Base-by-base conservation (phyloP, 2,113 vertebrate genomes). In the Zosterops japonicus region DNA sequence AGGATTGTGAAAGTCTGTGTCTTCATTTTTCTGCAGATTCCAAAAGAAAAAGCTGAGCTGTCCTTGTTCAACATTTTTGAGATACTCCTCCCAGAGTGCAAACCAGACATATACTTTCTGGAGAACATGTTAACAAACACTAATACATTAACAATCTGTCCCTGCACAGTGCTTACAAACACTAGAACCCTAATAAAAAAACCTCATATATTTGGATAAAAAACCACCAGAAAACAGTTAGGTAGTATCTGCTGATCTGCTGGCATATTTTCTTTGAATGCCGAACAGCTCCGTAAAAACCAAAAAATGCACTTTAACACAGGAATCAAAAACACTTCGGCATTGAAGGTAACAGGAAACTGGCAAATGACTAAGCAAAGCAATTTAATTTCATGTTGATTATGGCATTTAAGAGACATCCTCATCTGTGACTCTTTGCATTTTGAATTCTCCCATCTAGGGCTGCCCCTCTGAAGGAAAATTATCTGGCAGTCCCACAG, bases 1-100 rank as follows among this genome's bases (percentile, higher is more conserved):
- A 84, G 27, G 35, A 89, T 67, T 97, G 83, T 83, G 80, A 87
- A 97, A 95, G 35, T n/a, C 55, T 86, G 14, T 74, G 33, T 71
- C 44, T 87, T 83, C 16, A n/a, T 21, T 75, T 92, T 80, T 70
- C 79, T 83, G 39, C 64, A 88, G 46, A 44, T 39, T 86, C 20
- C 68, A 63, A 59, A 69, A 63, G n/a, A 82, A 64, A 80, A 86
- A 60, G 33, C 33, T 44, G 46, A 88, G 59, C 67, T 93, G 53
- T 33, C 28, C 69, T 65, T 20, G 28, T 35, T 44, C 39, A 94
- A 63, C 15, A 41, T 81, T 94, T 87, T 55, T 67, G 60, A 90
- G 35, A 17, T 42, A 77, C 7, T 78, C 9, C 14, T 92, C 29
- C 29, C 71, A 44, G 47, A 36, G 50, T 4, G 18, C 24, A 74